Evolutionary conservation across 2,113 vertebrate genomes (phyloP).

Genomic region (Vulpes vulpes): DNA sequence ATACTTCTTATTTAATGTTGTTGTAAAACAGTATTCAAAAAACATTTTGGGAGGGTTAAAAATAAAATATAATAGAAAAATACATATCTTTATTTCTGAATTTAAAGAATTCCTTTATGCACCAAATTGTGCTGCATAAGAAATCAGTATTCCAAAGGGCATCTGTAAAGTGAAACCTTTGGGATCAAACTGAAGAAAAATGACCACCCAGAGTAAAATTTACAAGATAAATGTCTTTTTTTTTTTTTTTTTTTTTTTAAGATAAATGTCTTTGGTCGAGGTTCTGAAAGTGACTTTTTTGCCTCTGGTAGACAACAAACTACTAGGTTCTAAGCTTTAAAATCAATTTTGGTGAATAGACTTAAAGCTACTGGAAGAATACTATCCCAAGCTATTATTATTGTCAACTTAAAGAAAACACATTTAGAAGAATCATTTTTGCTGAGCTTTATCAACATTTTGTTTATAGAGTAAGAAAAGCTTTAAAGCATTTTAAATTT

Average conservation of each 20-base stretch:
- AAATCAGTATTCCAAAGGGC: not conserved
- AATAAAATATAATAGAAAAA: not conserved
- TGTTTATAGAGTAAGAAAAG: not conserved
- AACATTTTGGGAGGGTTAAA: not conserved
- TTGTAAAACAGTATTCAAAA: constrained; percentile 3
- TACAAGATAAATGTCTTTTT: constrained; percentile 39
- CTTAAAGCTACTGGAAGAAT: not conserved
- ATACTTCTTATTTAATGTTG: not conserved
- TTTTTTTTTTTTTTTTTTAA: not conserved
- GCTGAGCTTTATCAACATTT: not conserved
- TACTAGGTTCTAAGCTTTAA: constrained; percentile 48
- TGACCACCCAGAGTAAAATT: constrained; percentile 2
- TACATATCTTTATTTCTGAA: not conserved
- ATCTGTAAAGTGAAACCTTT: not conserved
- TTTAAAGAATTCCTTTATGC: not conserved
- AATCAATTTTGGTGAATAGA: not conserved
- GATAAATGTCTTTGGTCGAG: not conserved
- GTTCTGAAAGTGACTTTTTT: constrained; percentile 56
- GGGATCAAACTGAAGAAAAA: constrained; percentile 60
- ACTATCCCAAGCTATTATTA: not conserved
- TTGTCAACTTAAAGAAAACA: not conserved
- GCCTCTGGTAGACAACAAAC: not conserved
- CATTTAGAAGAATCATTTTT: not conserved
- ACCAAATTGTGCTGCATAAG: not conserved
- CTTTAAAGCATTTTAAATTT: not conserved